These are phyloP conservation scores for Sepioteuthis lessoniana DNA, from an alignment of 2,888 invertebrate genomes.

Conservation along the genomic window DNA sequence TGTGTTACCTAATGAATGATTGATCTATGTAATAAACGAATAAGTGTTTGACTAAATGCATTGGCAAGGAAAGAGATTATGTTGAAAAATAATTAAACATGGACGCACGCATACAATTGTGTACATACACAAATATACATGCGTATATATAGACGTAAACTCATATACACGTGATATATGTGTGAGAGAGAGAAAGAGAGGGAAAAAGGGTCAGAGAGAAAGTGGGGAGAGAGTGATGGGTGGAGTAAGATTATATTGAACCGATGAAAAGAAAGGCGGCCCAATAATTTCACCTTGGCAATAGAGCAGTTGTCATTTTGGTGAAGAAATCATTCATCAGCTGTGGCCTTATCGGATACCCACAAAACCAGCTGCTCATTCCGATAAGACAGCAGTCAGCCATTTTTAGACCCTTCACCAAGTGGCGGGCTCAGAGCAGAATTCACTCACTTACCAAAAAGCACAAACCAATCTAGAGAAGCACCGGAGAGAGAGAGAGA, in stretches of 20 bases:
- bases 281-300: conserved; percentile 33
- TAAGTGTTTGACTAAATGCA: neutral
- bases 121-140: neutral
- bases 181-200: too few relatives aligned
- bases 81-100: too few relatives aligned
- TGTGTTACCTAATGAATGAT: too few relatives aligned
- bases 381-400: neutral
- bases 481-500: neutral
- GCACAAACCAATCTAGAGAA: neutral
- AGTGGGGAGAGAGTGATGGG: neutral
- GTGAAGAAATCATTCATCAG: conserved; percentile 9
- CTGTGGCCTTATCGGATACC: neutral
- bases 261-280: neutral
- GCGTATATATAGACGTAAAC: neutral
- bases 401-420: neutral
- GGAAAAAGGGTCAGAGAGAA: too few relatives aligned
- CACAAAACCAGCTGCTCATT: neutral
- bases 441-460: neutral
- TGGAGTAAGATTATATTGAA: neutral
- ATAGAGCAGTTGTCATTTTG: neutral
- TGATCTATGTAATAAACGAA: too few relatives aligned
- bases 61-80: too few relatives aligned
- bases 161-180: neutral
- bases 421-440: neutral
- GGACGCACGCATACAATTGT: too few relatives aligned